Base-by-base conservation (phyloP, 2,113 vertebrate species). In the Spea multiplicata region DNA sequence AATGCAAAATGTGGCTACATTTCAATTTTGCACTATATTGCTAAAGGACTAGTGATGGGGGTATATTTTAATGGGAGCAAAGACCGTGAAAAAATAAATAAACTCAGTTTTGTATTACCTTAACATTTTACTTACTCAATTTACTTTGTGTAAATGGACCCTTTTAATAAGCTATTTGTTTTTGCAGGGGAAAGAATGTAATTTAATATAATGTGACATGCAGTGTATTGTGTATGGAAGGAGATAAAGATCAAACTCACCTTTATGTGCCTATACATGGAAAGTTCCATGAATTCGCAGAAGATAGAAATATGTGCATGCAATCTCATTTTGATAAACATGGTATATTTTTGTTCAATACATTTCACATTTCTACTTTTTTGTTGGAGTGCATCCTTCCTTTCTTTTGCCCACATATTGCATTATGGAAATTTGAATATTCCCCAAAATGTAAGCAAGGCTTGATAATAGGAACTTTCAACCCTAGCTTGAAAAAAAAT, bases 21-120 rank as follows among this genome's bases (percentile, higher is more conserved):
- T 78, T 78, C 76, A 78, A 71, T 46, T 65, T 53, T 8, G 57
- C 59, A 71, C 68, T 71, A 55, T 44, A 53, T 49, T 78, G 44
- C n/a, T 46, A 13, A 49, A 71, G 52, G 16, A 53, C 44, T 61
- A 30, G 44, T 6, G 45, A 50, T 69, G 16, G 13, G 55, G 30
- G 49, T 13, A 13, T 48, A n/a, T 44, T 69, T 66, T 71, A 78
- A 64, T 71, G 8, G 48, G 53, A 9, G 55, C 47, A 77, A 49
- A 78, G 12, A 71, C 66, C 45, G 44, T 48, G 44, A 70, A 76
- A 44, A 76, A 49, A 76, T 78, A 78, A 78, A 78, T 78, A 78
- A 70, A 78, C 30, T 44, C 8, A 4, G 44, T 78, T 71, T 78
- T 65, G 53, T 4, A 44, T 65, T 72, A 52, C 76, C 30, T 16